Conservation (phyloP, 2,113 vertebrate species). For the Electrona antarctica region DNA sequence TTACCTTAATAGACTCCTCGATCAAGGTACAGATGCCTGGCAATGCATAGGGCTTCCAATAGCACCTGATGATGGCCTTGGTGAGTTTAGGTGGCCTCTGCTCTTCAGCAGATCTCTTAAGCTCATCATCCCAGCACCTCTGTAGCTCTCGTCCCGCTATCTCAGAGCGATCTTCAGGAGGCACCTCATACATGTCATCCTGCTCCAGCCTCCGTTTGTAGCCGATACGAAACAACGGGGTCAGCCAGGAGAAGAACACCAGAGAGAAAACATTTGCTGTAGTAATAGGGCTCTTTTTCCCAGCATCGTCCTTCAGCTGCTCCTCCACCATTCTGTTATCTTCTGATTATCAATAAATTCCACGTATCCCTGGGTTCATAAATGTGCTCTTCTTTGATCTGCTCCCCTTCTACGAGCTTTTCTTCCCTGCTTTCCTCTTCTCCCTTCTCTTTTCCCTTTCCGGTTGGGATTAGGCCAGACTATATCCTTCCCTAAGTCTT, state of each 20-base stretch:
- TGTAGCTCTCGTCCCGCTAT: constrained; percentile 86
- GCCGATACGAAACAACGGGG: constrained; percentile 86
- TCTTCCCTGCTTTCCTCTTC: no score
- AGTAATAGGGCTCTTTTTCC: background rate
- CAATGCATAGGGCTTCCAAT: constrained; percentile 86
- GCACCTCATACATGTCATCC: constrained; percentile 88
- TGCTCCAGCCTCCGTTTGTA: constrained; percentile 86
- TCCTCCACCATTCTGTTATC: constrained; percentile 21
- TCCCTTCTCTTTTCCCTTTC: no score
- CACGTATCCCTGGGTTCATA: constrained; percentile 22
- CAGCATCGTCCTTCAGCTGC: background rate
- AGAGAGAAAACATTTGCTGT: background rate
- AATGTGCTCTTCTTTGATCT: constrained; percentile 3
- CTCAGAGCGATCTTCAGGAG: constrained; percentile 85
- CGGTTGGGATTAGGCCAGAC: no score
- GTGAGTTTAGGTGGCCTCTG: constrained; percentile 80
- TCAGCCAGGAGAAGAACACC: constrained; percentile 78
- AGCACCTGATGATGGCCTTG: constrained; percentile 86
- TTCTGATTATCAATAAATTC: no score
- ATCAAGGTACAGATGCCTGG: constrained; percentile 84
- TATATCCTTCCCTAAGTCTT: no score
- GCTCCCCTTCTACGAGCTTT: no score
- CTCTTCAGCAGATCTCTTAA: constrained; percentile 81
- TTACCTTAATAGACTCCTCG: constrained; percentile 86
- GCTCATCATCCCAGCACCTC: constrained; percentile 88